Base-by-base conservation (phyloP, 1,140 invertebrate species). In the Heliconius hermathena region DNA sequence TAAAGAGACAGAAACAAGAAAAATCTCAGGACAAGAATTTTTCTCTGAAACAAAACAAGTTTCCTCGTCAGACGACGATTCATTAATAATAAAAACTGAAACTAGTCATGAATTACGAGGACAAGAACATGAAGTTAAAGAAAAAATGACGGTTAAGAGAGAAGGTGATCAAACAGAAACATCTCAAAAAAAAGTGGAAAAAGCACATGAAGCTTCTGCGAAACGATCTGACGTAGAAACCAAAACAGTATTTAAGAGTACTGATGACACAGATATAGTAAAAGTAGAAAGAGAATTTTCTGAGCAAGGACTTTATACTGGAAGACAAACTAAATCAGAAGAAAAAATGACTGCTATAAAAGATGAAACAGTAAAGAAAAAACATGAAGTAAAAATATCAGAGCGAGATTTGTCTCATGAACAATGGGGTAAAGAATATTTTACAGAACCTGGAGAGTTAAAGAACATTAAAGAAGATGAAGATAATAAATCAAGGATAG, bases 401-500 rank as follows among this genome's bases (percentile, higher is more conserved):
- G 94, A 95, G 89, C 86, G 94, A 83, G 94, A 95, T 82, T 79
- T 95, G 73, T 95, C 92, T 13, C 94, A 95, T 84, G 94, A 95
- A 76, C 94, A 95, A 82, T 95, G 94, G 94, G 94, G 94, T 20
- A 95, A 95, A 82, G 94, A 95, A 89, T 95, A 95, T 84, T 95
- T 95, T 81, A 92, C 93, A 54, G 90, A 95, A 87, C 90, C 91
- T 72, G 90, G 90, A 78, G 94, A 95, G 84, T 81, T 95, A 78
- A 89, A 93, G 87, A 87, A 94, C 77, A 91, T 93, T 36, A 84
- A 87, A 82, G 93, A 94, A 84, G 89, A 92, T 78, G 91, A 91
- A 46, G 91, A 95, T 84, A 80, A 83, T 26, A 90, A 91, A 87
- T 85, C 87, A 33, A 90, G 88, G 88, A 88, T 89, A 78, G 86